Evolutionary conservation across 2,113 vertebrate genomes (phyloP).

Genomic region (Poeciliopsis retropinna): DNA sequence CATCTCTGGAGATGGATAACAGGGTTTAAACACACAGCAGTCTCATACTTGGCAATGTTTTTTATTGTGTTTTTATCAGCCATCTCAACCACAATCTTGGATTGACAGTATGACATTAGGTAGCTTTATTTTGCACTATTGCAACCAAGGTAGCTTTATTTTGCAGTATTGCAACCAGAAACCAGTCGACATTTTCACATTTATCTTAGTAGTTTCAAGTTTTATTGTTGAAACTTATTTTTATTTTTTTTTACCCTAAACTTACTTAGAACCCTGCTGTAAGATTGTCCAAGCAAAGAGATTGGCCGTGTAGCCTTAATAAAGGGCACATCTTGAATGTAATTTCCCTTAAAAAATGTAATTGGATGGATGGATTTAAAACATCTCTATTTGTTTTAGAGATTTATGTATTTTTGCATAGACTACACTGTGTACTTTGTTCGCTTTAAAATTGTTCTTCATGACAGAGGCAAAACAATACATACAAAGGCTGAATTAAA

Average conservation of each 20-base stretch:
- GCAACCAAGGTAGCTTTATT: not conserved
- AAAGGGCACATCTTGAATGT: not conserved
- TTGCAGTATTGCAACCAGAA: not conserved
- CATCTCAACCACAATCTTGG: constrained; percentile 26
- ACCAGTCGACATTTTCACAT: not conserved
- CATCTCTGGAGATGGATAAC: constrained; percentile 60
- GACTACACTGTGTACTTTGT: not conserved
- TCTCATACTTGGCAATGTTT: constrained; percentile 35
- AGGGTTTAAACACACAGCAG: constrained; percentile 46
- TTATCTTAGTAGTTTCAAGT: constrained; percentile 1
- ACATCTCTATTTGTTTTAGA: not conserved
- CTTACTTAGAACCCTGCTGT: not conserved
- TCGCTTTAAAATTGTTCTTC: not conserved
- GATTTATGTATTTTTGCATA: not conserved
- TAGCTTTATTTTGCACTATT: not conserved
- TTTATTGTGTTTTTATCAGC: constrained; percentile 51
- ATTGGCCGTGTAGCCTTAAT: constrained; percentile 10
- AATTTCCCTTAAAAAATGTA: not conserved
- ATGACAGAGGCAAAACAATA: not conserved
- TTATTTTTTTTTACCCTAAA: constrained; percentile 8
- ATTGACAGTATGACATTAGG: constrained; percentile 17
- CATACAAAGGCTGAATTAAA: constrained; percentile 18
- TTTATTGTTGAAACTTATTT: constrained; percentile 10
- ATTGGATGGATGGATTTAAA: not conserved
- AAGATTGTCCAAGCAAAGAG: not conserved